phyloP scores from a whole-genome alignment of 2,888 invertebrate species.

The Machimus atricapillus region DNA sequence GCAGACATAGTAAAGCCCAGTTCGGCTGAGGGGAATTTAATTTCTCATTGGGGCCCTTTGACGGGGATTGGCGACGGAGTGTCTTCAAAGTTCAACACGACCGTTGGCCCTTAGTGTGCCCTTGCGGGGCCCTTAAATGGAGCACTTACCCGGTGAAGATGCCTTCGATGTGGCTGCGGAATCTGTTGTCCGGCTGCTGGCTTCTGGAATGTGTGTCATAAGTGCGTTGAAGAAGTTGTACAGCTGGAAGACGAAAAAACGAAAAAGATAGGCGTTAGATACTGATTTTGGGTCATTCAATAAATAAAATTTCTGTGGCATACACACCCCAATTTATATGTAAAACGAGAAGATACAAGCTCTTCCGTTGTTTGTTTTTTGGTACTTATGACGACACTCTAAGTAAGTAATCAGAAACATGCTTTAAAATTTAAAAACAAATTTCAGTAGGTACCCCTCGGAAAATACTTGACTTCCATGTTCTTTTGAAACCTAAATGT shows the following conservation, averaged over 20 bases:
- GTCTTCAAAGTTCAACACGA: background rate
- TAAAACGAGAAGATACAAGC: background rate
- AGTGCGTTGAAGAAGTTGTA: slow-evolving; percentile 95
- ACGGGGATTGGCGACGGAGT: background rate
- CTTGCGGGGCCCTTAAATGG: background rate
- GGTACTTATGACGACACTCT: background rate
- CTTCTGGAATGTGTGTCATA: slow-evolving; percentile 82
- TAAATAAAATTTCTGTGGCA: background rate
- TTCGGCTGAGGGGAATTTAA: background rate
- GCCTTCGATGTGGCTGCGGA: slow-evolving; percentile 72
- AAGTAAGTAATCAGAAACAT: background rate
- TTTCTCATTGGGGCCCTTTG: background rate
- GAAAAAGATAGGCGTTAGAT: background rate
- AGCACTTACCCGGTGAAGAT: slow-evolving; percentile 67
- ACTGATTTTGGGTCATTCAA: background rate
- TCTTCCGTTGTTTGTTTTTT: background rate
- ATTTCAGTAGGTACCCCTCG: background rate
- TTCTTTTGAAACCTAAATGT: too few relatives aligned
- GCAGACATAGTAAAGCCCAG: background rate
- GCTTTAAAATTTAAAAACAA: background rate
- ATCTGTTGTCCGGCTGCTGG: slow-evolving; percentile 66
- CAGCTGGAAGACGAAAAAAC: slow-evolving; percentile 69
- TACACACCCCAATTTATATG: background rate
- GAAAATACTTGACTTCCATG: too few relatives aligned
- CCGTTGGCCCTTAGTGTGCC: background rate